Conservation (phyloP, 1,140 invertebrate species). For the Muscidifurax raptorellus region DNA sequence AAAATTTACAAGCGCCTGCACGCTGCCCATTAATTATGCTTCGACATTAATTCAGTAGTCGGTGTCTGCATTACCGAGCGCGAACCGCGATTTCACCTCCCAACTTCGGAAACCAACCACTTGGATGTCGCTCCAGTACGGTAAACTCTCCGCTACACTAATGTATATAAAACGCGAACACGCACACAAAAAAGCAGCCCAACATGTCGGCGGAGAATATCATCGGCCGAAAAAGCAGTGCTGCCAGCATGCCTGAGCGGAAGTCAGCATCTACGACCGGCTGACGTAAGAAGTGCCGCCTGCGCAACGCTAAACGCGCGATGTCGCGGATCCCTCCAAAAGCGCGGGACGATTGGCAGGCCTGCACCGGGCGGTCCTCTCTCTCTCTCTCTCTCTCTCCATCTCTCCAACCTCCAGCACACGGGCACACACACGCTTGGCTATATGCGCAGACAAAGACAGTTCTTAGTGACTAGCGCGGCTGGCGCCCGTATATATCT, state of each 20-base stretch:
- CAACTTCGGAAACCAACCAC: background rate
- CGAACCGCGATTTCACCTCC: background rate
- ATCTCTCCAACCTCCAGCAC: background rate
- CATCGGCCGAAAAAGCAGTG: slow-evolving; percentile 56
- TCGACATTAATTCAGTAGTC: too few relatives aligned
- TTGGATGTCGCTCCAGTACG: background rate
- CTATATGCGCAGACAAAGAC: too few relatives aligned
- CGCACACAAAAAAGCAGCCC: too few relatives aligned
- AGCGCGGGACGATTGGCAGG: slow-evolving; percentile 68
- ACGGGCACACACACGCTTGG: slow-evolving; percentile 3
- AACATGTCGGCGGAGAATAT: too few relatives aligned
- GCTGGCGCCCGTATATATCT: too few relatives aligned
- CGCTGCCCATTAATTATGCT: too few relatives aligned
- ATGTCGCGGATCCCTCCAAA: slow-evolving; percentile 74
- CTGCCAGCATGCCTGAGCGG: slow-evolving; percentile 63
- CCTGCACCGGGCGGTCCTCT: slow-evolving; percentile 52
- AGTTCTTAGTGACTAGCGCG: too few relatives aligned
- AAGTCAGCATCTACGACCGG: slow-evolving; percentile 17
- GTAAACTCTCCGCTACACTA: too few relatives aligned
- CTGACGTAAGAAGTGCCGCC: slow-evolving; percentile 30
- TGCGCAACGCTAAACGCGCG: slow-evolving; percentile 1
- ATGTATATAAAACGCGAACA: too few relatives aligned
- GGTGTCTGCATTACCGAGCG: background rate
- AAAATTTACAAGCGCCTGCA: too few relatives aligned
- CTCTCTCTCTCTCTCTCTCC: background rate